These are phyloP conservation scores for Myanophis thanlyinensis DNA, from an alignment of 2,113 vertebrate species.

Conservation along the genomic window DNA sequence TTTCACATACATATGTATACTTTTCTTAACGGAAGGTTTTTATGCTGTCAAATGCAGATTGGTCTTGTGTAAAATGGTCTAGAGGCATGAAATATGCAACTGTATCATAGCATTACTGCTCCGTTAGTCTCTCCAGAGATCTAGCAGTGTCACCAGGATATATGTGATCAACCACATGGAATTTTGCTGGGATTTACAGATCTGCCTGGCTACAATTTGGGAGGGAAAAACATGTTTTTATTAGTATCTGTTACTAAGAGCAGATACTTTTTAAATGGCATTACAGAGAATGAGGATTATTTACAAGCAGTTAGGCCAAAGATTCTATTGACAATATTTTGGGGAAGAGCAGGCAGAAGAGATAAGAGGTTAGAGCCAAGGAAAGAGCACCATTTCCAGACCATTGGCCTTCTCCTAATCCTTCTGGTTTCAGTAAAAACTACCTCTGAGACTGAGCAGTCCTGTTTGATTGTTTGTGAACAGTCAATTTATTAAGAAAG, in stretches of 20 bases:
- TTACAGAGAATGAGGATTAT: background rate
- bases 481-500: too few species aligned
- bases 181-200: slow-evolving; percentile 5
- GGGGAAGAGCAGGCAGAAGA: background rate
- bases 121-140: background rate
- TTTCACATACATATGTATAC: background rate
- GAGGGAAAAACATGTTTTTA: background rate
- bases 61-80: background rate
- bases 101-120: background rate
- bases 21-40: background rate
- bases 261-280: background rate
- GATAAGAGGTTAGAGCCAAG: background rate
- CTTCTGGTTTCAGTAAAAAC: background rate
- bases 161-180: background rate
- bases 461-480: background rate
- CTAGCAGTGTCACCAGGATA: background rate
- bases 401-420: background rate
- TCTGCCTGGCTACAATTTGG: background rate
- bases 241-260: background rate
- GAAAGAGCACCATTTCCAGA: background rate
- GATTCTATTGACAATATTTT: background rate
- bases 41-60: background rate
- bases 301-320: background rate
- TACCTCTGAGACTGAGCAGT: background rate
- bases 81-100: background rate